These are phyloP conservation scores for Schizotus pectinicornis DNA, from an alignment of 2,888 invertebrate species.

Conservation along the genomic window DNA sequence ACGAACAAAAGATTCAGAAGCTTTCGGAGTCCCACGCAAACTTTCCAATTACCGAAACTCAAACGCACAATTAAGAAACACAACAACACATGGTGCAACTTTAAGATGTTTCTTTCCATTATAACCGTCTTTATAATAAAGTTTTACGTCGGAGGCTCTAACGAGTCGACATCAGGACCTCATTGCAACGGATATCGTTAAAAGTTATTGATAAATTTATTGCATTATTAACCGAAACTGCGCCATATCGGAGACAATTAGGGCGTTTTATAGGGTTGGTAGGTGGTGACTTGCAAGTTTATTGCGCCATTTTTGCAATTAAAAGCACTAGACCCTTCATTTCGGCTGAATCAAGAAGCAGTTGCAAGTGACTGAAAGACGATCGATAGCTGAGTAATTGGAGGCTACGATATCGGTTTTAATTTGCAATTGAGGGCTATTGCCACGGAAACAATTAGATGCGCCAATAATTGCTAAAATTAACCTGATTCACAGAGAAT, in stretches of 20 bases:
- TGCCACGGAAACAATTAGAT: too few relatives aligned
- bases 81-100: conserved; percentile 29
- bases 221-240: conserved; percentile 22
- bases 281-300: conserved; percentile 16
- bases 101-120: conserved; percentile 19
- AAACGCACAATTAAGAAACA: conserved; percentile 31
- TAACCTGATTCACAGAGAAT: too few relatives aligned
- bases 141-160: conserved; percentile 21
- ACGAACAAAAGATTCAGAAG: conserved; percentile 15
- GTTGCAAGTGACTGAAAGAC: too few relatives aligned
- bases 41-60: conserved; percentile 31
- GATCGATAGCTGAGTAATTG: too few relatives aligned
- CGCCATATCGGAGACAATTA: conserved; percentile 25
- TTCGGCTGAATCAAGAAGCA: too few relatives aligned
- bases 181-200: conserved; percentile 28
- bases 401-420: too few relatives aligned
- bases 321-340: too few relatives aligned
- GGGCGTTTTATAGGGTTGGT: conserved; percentile 13
- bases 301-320: conserved; percentile 2
- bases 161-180: conserved; percentile 13
- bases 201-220: conserved; percentile 32
- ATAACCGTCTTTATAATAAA: conserved; percentile 24
- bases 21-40: background rate
- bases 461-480: too few relatives aligned
- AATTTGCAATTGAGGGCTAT: too few relatives aligned